Base-by-base conservation (phyloP, 2,888 invertebrate genomes). In the Hecatera dysodea region DNA sequence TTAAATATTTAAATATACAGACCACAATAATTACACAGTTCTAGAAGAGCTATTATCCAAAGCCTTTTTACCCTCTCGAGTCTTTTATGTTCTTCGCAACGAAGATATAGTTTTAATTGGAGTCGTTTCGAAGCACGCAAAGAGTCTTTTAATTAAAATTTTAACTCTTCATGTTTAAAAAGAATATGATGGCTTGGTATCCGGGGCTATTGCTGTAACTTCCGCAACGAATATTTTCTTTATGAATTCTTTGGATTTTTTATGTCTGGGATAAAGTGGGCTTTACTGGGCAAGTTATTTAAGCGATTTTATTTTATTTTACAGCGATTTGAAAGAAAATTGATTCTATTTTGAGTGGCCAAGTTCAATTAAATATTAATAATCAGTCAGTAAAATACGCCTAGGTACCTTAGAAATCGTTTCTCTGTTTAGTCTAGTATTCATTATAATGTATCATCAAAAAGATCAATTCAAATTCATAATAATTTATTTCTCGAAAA, bases 91-190 rank as follows among this genome's bases (percentile, higher is more conserved):
- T 90, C 90, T 87, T 78, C 66, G 85, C 87, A 84, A 87, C 88
- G 90, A 94, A 94, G 94, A 94, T 93, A 94, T 94, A 94, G 94
- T 94, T 94, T 94, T 94, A 95, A 94, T 94, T 94, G 94, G 92
- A 94, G 90, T 92, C 93, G 92, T 92, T 94, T 89, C 89, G 88
- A 88, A 88, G 88, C 87, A 92, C 91, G 92, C 92, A 91, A 93
- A 92, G 92, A 90, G 90, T 90, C 91, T 92, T 94, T 93, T 93
- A 94, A 93, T 94, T 93, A 94, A 93, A 93, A 92, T 90, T 91
- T 91, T 88, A 93, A 92, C 92, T 92, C 91, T 91, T 92, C 89
- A 92, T 92, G 91, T 92, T 91, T 72, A 86, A 91, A 90, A 90
- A 91, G 88, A 90, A 86, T 88, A 89, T 89, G 88, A 90, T 86